Percentiles rank a stretch among this genome's conserved stretches.
phyloP scores from a whole-genome alignment of 2,888 invertebrate species.

The Papilio elwesi region DNA sequence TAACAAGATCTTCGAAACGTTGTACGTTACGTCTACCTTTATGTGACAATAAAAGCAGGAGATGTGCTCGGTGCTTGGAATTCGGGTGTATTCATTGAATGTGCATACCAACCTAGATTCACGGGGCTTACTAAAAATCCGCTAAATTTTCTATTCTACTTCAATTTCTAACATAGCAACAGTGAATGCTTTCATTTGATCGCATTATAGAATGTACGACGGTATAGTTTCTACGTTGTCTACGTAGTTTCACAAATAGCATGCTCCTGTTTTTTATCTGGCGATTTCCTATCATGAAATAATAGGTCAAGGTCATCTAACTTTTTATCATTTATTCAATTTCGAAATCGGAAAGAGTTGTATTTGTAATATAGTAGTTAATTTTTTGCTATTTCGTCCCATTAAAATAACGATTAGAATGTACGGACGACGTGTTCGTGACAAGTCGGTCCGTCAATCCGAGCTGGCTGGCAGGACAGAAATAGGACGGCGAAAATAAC shows the following conservation, averaged over 20 bases:
- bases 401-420: constrained; percentile 62
- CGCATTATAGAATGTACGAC: neutral
- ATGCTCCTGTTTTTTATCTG: constrained; percentile 43
- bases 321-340: constrained; percentile 18
- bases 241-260: constrained; percentile 24
- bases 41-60: constrained; percentile 39
- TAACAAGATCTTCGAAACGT: constrained; percentile 33
- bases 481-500: constrained; percentile 80
- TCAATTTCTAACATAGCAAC: constrained; percentile 34
- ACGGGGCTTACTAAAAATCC: constrained; percentile 46
- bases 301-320: constrained; percentile 81
- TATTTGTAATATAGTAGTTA: neutral
- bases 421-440: constrained; percentile 70
- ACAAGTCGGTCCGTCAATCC: constrained; percentile 83
- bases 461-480: constrained; percentile 78
- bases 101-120: constrained; percentile 43
- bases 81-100: constrained; percentile 29
- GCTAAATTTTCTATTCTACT: constrained; percentile 43
- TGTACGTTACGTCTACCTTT: constrained; percentile 30
- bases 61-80: constrained; percentile 39
- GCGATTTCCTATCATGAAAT: constrained; percentile 54
- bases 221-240: constrained; percentile 7
- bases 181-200: constrained; percentile 19
- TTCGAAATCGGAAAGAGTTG: neutral
- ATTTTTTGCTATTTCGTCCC: constrained; percentile 40